Percentiles rank a stretch among this genome's conserved stretches.
phyloP scores from a whole-genome alignment of 2,888 invertebrate genomes.

The Lampropteryx suffumata region DNA sequence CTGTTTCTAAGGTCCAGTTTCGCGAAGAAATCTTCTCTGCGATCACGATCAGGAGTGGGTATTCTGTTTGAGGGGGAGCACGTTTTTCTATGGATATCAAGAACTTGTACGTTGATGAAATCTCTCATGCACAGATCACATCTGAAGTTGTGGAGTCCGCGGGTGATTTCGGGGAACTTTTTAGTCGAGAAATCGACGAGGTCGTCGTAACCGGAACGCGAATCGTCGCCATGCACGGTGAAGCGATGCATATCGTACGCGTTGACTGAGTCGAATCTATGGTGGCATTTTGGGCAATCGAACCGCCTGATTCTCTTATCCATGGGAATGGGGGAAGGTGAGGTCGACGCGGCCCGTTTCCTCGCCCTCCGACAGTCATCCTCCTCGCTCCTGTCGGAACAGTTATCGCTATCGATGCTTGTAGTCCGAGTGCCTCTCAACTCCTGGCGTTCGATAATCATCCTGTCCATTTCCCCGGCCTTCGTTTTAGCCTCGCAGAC shows the following conservation, averaged over 20 bases:
- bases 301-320: constrained; percentile 73
- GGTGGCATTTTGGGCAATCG: constrained; percentile 88
- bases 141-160: constrained; percentile 86
- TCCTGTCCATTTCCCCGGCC: constrained; percentile 58
- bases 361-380: constrained; percentile 63
- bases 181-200: constrained; percentile 91
- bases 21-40: constrained; percentile 91
- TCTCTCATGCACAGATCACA: constrained; percentile 87
- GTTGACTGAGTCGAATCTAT: constrained; percentile 88
- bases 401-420: constrained; percentile 81
- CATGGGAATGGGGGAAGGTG: constrained; percentile 63
- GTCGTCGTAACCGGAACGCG: constrained; percentile 86
- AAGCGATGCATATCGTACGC: constrained; percentile 87
- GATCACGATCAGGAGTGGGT: constrained; percentile 81
- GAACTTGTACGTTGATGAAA: constrained; percentile 87
- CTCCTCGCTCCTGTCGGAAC: constrained; percentile 81
- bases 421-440: constrained; percentile 63
- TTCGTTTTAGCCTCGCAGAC: constrained; percentile 75
- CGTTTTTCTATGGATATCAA: constrained; percentile 85
- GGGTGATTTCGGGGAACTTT: constrained; percentile 91
- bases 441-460: constrained; percentile 62
- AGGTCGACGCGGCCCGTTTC: constrained; percentile 69
- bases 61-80: constrained; percentile 65
- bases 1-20: constrained; percentile 90
- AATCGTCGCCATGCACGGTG: constrained; percentile 83